Evolutionary conservation across 2,797 vertebrate genomes (phyloP), one percentile per base, ranked within the genome.

Genomic region (Acanthurus tractus): DNA sequence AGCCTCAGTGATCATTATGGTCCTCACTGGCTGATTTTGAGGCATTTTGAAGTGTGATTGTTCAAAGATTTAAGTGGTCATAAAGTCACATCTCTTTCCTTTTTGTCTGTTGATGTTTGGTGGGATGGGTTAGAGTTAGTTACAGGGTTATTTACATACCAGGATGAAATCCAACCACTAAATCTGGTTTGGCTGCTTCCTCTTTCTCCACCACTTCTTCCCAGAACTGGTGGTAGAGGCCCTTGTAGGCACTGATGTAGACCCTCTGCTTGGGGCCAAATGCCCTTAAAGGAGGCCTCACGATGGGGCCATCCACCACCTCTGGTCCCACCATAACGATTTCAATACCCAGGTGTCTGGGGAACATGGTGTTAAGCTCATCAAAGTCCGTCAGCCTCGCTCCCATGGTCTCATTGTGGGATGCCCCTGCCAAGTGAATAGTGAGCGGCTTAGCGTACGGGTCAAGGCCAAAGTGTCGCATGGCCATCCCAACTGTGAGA

Each of bases 311-410:
- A 0, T 94, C 82, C 2, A 96, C 91, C 63, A 99, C 94, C 0
- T 99, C 97, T 1, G 96, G 94, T 8, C 98, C 98, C 54, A 99
- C 95, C 97, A 98, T 96, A 63, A 98, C 95, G 73, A 99, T 86
- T 89, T 93, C 96, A 7, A 99, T 34, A 5, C 98, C 97, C 76
- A 88, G 93, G 89, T 98, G 96, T 40, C 91, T 95, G 0, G 97
- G 96, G 86, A 97, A 99, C 96, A 98, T 97, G 54, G 70, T 86
- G 0, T 85, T 95, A 64, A 99, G 95, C 89, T 99, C 98, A 0
- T 99, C 94, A 0, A 97, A 97, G 92, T 99, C 97, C 0, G 93
- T 96, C 42, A 90, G 85, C 15, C 90, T 92, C 48, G 95, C 94
- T 5, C 94, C 96, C 89, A 98, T 92, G 5, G 97, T 97, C 93